Evolutionary conservation across 2,888 invertebrate species (phyloP).

Genomic region (Sacculina carcini): DNA sequence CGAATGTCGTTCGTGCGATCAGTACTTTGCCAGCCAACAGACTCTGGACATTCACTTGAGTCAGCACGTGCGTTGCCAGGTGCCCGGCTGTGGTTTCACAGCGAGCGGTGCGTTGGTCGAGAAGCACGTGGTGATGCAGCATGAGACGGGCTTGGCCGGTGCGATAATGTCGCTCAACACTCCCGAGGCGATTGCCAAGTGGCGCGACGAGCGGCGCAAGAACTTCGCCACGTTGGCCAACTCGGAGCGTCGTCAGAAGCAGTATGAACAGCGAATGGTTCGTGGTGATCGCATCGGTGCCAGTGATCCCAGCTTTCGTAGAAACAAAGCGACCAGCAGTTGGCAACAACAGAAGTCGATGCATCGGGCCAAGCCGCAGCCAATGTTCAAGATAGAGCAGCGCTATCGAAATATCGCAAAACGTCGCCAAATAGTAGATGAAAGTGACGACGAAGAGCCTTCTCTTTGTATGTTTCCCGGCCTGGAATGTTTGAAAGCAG

Average conservation of each 20-base stretch:
- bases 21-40: slow-evolving; percentile 33
- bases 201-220: slow-evolving; percentile 42
- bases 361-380: background rate
- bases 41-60: slow-evolving; percentile 36
- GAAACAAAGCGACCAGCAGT: background rate
- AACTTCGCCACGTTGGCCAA: background rate
- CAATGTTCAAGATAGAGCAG: background rate
- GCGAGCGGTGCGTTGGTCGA: slow-evolving; percentile 52
- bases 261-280: background rate
- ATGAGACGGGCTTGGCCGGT: slow-evolving; percentile 51
- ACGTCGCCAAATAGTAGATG: background rate
- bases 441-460: background rate
- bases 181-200: slow-evolving; percentile 55
- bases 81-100: slow-evolving; percentile 50
- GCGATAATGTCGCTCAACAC: slow-evolving; percentile 44
- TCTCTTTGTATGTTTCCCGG: too few species aligned
- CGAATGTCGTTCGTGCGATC: slow-evolving; percentile 44
- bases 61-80: slow-evolving; percentile 51
- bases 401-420: background rate
- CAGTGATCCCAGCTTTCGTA: background rate
- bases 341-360: background rate
- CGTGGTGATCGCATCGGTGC: background rate
- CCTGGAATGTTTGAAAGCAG: too few species aligned
- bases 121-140: slow-evolving; percentile 55
- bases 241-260: background rate